Base-by-base conservation (phyloP, 2,888 invertebrate species). In the Hyalella azteca region DNA sequence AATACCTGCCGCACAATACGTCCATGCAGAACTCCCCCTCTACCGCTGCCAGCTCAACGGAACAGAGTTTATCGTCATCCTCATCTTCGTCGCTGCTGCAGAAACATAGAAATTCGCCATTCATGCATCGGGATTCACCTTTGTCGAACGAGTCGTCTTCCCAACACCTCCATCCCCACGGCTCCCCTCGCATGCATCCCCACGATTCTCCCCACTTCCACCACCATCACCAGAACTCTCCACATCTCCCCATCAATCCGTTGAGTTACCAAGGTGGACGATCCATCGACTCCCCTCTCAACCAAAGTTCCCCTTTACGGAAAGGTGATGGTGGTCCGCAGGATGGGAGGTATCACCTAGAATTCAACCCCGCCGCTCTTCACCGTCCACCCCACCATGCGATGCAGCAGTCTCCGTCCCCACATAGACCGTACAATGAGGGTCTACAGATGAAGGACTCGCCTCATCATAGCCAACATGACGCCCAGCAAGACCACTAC, bases 191-290 rank as follows among this genome's bases (percentile, higher is more conserved):
- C 39, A 22, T 77, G n/a, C 77, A 77, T 36, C n/a, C n/a, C n/a
- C 79, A 79, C 39, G 49, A 73, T 26, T 50, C 66, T 48, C 73
- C 49, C 36, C 79, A 79, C 32, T 45, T 41, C 29, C 79, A 79
- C 26, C 78, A 54, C 54, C 79, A 79, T 22, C 79, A 73, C 41
- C 54, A 78, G 36, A 40, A 60, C 40, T 50, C 48, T n/a, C 60
- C 36, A 13, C 60, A 78, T 11, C 78, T 40, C 4, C 73, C 48
- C 15, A 73, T 39, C 32, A 48, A 79, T 29, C 79, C 66, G n/a
- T 39, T 73, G 40, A 39, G 36, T 22, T 54, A 49, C 32, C 29
- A 49, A 7, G 49, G 50, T 2, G 41, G 75, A 41, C 40, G 39
- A n/a, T 29, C 66, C 79, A 73, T 73, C 40, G 73, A 79, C 40